A percentile compares a stretch with the other conserved stretches of the same genome.
Conservation (phyloP, 2,113 vertebrate species). For the Perca flavescens region DNA sequence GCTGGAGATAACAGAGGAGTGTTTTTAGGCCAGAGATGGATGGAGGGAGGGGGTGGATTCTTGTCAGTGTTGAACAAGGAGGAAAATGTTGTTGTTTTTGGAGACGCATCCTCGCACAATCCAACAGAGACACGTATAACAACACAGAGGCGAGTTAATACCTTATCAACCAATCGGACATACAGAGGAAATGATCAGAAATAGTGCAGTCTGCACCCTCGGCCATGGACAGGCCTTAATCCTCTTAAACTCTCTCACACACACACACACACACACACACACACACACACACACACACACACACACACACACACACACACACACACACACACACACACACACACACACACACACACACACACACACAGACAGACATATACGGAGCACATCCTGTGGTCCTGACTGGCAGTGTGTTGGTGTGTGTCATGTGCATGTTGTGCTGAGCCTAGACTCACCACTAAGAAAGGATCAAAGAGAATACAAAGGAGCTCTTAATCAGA, state of each 20-base stretch:
- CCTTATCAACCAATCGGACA: conserved; percentile 56
- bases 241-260: conserved; percentile 68
- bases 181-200: conserved; percentile 49
- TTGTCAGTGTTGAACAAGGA: not conserved
- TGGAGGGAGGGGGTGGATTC: not conserved
- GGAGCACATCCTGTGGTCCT: conserved; percentile 20
- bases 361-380: conserved; percentile 8
- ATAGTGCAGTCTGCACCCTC: conserved; percentile 39
- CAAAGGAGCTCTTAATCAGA: conserved; percentile 77
- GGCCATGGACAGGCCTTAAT: conserved; percentile 70
- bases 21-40: conserved; percentile 23
- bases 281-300: not conserved
- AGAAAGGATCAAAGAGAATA: conserved; percentile 79
- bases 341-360: not conserved
- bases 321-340: conserved; percentile 9
- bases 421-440: conserved; percentile 65
- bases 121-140: conserved; percentile 29
- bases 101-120: conserved; percentile 15
- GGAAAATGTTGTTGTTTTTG: not conserved
- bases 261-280: not conserved
- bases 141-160: conserved; percentile 57
- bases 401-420: conserved; percentile 58
- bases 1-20: conserved; percentile 45
- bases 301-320: conserved; percentile 55
- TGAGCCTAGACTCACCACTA: conserved; percentile 69